Evolutionary conservation across 2,797 vertebrate genomes (phyloP).

Genomic region (Heliangelus exortis): DNA sequence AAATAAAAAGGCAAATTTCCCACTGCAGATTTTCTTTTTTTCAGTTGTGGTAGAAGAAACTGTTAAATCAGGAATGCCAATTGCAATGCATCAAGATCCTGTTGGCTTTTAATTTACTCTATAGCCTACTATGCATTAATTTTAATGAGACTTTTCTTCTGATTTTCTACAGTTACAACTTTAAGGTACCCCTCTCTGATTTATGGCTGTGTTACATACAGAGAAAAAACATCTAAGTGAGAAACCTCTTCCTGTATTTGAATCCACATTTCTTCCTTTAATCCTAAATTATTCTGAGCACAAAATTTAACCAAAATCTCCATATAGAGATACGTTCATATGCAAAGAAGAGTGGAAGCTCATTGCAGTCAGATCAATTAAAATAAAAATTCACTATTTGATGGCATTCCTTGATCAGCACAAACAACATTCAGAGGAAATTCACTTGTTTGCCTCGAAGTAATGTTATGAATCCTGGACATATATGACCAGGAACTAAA

Average conservation of each 20-base stretch:
- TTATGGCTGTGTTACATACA: not conserved
- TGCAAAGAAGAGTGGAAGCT: constrained; percentile 53
- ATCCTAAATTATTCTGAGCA: constrained; percentile 60
- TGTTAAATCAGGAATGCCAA: constrained; percentile 34
- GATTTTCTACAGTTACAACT: constrained; percentile 47
- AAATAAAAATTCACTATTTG: constrained; percentile 51
- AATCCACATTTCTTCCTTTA: constrained; percentile 34
- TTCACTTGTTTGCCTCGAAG: constrained; percentile 54
- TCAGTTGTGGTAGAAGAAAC: constrained; percentile 28
- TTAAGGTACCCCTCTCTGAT: constrained; percentile 16
- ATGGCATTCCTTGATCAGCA: constrained; percentile 66
- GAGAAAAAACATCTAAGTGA: not conserved
- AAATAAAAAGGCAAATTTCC: constrained; percentile 70
- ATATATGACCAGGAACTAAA: constrained; percentile 52
- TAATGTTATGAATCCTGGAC: constrained; percentile 48
- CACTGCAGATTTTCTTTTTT: constrained; percentile 23
- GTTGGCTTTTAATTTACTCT: constrained; percentile 61
- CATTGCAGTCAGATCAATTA: constrained; percentile 67
- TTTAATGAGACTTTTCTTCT: constrained; percentile 32
- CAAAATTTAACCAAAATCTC: constrained; percentile 49
- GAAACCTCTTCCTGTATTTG: constrained; percentile 11
- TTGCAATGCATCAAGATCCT: constrained; percentile 30
- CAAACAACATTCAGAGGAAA: constrained; percentile 60
- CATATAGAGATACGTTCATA: constrained; percentile 31
- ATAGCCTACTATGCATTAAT: constrained; percentile 13